Evolutionary conservation across 2,888 invertebrate genomes (phyloP), one percentile per base, ranked within the genome.

Genomic region (Epistrophe grossulariae): DNA sequence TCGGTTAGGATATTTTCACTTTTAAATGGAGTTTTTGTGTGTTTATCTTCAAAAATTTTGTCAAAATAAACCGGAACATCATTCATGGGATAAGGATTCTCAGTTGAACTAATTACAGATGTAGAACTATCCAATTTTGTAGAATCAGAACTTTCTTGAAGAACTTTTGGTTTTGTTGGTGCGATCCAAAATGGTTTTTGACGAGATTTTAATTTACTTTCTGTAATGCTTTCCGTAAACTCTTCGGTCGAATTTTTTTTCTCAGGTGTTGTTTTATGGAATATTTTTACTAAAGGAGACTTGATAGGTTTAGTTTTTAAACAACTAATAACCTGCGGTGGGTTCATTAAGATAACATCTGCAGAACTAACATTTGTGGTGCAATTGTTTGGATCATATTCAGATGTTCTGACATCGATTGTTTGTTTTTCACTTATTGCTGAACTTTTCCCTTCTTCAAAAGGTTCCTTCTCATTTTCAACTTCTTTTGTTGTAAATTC

Each of bases 151-250:
- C 0, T 24, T 28, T 52, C 15, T 52, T 13, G 7, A 24, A 52
- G 2, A 24, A 28, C 8, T 52, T 52, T 52, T 24, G 13, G 7
- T 52, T 52, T 52, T 2, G 24, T 13, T 4, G 13, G 13, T 52
- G 24, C 7, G 24, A 35, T 78, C 79, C 79, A 79, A 68, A 79
- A 83, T 13, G 70, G 62, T 11, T 38, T 68, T n/a, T 57, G 62
- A 1, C 43, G 74, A 11, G 62, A 79, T 48, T 76, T 79, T 0
- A 78, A 7, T 35, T 79, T 79, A 2, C 62, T 62, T 24, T 7
- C 40, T 35, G 0, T 0, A 38, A 35, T 13, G 1, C 24, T 62
- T 24, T 62, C 24, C 13, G 13, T 13, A 60, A 13, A 0, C 19
- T 60, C 17, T 17, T 60, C 31, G 5, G 3, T 19, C 4, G 15